These are phyloP conservation scores for Celastrina argiolus DNA, from an alignment of 2,888 invertebrate species.

Conservation along the genomic window DNA sequence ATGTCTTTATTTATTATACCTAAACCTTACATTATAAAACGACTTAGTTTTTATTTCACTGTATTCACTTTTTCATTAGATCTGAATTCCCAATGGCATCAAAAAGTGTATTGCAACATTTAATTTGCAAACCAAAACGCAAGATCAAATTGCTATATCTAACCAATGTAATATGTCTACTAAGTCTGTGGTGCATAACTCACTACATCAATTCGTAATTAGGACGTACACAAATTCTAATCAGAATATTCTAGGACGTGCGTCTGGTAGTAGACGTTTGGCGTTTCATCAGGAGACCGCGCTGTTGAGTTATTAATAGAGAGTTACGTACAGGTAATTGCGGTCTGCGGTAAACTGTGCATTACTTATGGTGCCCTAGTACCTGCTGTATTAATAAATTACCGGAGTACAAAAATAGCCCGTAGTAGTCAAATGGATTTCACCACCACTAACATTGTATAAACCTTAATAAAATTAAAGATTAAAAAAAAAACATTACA, in stretches of 20 bases:
- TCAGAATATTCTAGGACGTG: slow-evolving; percentile 10
- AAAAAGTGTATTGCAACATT: no score
- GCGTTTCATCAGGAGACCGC: slow-evolving; percentile 1
- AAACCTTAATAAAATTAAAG: no score
- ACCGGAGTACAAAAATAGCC: neutral
- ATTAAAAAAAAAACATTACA: no score
- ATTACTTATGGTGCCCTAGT: slow-evolving; percentile 1
- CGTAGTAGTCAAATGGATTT: neutral
- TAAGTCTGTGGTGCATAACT: neutral
- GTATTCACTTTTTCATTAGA: no score
- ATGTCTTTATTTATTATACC: no score
- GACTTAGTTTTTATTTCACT: no score
- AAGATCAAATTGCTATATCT: no score
- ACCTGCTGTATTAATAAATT: neutral
- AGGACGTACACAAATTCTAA: neutral
- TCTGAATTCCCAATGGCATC: no score
- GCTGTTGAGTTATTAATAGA: slow-evolving; percentile 12
- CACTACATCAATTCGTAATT: neutral
- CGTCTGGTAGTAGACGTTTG: neutral
- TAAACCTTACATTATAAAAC: no score
- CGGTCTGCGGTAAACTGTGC: neutral
- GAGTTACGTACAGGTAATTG: neutral
- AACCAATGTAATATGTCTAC: no score
- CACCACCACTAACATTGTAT: no score
- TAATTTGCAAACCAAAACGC: no score